Percentiles rank a stretch among this genome's conserved stretches.
phyloP scores from a whole-genome alignment of 2,113 vertebrate genomes.

The human region DNA sequence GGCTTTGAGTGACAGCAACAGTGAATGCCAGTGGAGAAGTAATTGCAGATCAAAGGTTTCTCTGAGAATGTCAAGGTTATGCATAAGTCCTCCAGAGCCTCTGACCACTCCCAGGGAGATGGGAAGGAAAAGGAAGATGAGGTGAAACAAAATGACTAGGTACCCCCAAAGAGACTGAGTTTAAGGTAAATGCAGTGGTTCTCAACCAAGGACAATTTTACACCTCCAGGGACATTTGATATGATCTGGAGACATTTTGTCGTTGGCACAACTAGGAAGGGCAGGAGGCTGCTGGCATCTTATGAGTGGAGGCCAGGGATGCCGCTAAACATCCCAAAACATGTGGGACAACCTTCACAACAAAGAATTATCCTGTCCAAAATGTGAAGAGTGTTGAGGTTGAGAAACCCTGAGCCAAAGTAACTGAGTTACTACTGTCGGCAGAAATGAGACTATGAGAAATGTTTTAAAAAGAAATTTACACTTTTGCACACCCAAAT shows the following conservation, averaged over 20 bases:
- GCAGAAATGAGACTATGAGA: not conserved
- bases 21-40: not conserved
- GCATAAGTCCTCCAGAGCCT: not conserved
- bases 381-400: not conserved
- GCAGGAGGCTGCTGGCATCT: not conserved
- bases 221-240: not conserved
- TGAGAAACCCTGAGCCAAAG: not conserved
- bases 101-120: not conserved
- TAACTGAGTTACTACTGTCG: not conserved
- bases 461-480: not conserved
- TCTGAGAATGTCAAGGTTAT: not conserved
- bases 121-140: not conserved
- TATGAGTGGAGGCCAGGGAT: not conserved
- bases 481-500: not conserved
- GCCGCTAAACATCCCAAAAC: not conserved
- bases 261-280: not conserved
- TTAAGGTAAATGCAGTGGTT: not conserved
- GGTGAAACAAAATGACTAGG: not conserved
- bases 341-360: not conserved
- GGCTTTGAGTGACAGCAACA: not conserved
- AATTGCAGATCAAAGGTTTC: not conserved
- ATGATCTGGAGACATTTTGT: not conserved
- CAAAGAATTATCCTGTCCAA: not conserved
- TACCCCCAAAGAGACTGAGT: not conserved
- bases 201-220: not conserved